phyloP scores from a whole-genome alignment of 1,140 invertebrate species.

The Zaprionus inermis region DNA sequence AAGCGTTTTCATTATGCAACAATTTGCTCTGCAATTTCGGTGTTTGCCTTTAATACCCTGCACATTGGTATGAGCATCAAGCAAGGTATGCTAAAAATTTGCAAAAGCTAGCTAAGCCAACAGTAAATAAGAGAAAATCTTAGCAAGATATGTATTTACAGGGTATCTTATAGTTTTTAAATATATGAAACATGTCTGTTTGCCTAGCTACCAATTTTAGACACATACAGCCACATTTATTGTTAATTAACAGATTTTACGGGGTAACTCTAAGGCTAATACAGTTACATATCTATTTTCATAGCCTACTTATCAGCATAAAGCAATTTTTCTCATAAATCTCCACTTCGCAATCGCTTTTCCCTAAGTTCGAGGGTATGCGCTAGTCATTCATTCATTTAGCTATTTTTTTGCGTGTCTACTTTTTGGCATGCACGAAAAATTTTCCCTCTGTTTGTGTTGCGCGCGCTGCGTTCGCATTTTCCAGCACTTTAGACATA shows the following conservation, averaged over 20 bases:
- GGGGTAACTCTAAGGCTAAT: not conserved
- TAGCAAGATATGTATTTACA: not conserved
- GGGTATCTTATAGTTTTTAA: too few relatives aligned
- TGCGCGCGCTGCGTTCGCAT: slow-evolving; percentile 39
- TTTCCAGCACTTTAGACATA: slow-evolving; percentile 46
- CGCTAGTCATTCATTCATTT: not conserved
- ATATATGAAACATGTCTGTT: too few relatives aligned
- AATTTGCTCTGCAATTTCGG: slow-evolving; percentile 31
- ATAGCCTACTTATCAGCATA: not conserved
- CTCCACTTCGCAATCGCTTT: not conserved
- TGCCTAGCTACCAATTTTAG: too few relatives aligned
- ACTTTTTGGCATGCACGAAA: slow-evolving; percentile 29
- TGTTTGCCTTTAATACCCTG: slow-evolving; percentile 17
- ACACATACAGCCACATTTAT: too few relatives aligned
- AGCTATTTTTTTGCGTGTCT: slow-evolving; percentile 1
- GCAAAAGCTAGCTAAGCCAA: not conserved
- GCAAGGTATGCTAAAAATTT: not conserved
- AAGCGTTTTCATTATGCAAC: slow-evolving; percentile 49
- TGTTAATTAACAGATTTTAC: not conserved
- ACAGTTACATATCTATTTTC: not conserved
- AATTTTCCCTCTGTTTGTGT: slow-evolving; percentile 26
- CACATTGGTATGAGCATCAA: not conserved
- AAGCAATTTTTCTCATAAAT: not conserved
- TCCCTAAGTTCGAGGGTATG: not conserved
- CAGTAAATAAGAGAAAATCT: not conserved